Evolutionary conservation across 2,888 invertebrate genomes (phyloP).

Genomic region (Drosophila anomalata): DNA sequence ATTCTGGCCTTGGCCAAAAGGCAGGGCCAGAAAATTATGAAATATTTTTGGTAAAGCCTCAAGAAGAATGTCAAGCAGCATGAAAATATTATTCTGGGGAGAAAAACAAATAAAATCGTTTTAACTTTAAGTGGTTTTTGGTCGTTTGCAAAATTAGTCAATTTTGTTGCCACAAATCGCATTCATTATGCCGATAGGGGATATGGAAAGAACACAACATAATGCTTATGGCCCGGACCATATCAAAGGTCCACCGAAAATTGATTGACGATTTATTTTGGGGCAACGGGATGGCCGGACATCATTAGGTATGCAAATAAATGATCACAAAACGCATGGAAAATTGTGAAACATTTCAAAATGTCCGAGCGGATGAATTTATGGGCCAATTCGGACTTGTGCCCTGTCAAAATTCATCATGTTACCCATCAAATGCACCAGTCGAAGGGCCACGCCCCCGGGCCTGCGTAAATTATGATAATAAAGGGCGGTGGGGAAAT

Average conservation of each 20-base stretch:
- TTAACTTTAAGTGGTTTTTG: neutral
- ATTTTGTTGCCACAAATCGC: slow-evolving; percentile 40
- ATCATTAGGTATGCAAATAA: slow-evolving; percentile 72
- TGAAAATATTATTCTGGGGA: slow-evolving; percentile 19
- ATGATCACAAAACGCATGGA: slow-evolving; percentile 30
- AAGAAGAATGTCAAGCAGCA: slow-evolving; percentile 13
- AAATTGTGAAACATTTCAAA: slow-evolving; percentile 42
- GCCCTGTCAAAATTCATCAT: slow-evolving; percentile 69
- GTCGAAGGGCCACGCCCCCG: slow-evolving; percentile 39
- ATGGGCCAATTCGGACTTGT: slow-evolving; percentile 29
- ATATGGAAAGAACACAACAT: slow-evolving; percentile 15
- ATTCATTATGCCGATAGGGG: slow-evolving; percentile 39
- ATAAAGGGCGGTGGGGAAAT: slow-evolving; percentile 33
- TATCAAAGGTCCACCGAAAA: slow-evolving; percentile 36
- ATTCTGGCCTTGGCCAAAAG: slow-evolving; percentile 1
- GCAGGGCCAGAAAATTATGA: slow-evolving; percentile 57
- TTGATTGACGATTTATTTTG: slow-evolving; percentile 39
- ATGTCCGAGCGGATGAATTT: slow-evolving; percentile 47
- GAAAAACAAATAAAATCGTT: neutral
- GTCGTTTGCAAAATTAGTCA: slow-evolving; percentile 33
- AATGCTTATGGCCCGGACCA: slow-evolving; percentile 25
- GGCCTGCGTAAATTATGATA: slow-evolving; percentile 70
- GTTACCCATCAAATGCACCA: slow-evolving; percentile 60
- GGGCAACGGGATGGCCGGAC: slow-evolving; percentile 25
- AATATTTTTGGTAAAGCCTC: slow-evolving; percentile 50